Evolutionary conservation across 2,888 invertebrate genomes (phyloP), one percentile per base, ranked within the genome.

Genomic region (Plebejus melissa): DNA sequence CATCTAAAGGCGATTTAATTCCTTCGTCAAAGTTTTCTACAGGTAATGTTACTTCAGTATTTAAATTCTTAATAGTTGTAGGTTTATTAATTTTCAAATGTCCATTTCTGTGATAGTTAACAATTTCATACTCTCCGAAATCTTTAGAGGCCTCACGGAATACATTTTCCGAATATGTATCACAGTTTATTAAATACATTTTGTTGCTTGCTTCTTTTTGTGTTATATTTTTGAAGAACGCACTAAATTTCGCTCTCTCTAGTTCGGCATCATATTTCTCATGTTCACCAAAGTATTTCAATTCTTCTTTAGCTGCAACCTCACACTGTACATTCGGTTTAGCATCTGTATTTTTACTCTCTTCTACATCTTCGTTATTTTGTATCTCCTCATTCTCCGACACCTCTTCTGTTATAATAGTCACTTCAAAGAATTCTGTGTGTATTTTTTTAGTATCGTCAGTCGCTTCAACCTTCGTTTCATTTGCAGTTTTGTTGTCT

Each of bases 51-150:
- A 93, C 83, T 83, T 93, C 93, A 1, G 82, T 83, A 1, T 86
- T 81, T 1, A 91, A 78, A 74, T 87, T 82, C 82, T 87, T 90
- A 0, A 91, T 83, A 76, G 85, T 88, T 3, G 80, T 78, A 1
- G 81, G 79, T 75, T 83, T 88, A 0, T 87, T 85, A 2, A 87
- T 75, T 80, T 88, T 88, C 2, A 87, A 81, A 79, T 88, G 87
- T 0, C 92, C 93, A 50, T 93, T 93, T 79, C 87, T 90, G 50
- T 86, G 85, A 74, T 88, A 93, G 70, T 87, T 90, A 0, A 93
- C 84, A 0, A 93, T 82, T 83, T 91, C 87, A 57, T 79, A 91
- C 0, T 85, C 79, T 0, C 92, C 93, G 1, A 87, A 84, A 0
- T 77, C 83, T n/a, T 83, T 79, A 0, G 88, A 83, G 0, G 85